A percentile compares a stretch with the other conserved stretches of the same genome.
phyloP scores from a whole-genome alignment of 2,797 vertebrate genomes.

The Chelon labrosus region DNA sequence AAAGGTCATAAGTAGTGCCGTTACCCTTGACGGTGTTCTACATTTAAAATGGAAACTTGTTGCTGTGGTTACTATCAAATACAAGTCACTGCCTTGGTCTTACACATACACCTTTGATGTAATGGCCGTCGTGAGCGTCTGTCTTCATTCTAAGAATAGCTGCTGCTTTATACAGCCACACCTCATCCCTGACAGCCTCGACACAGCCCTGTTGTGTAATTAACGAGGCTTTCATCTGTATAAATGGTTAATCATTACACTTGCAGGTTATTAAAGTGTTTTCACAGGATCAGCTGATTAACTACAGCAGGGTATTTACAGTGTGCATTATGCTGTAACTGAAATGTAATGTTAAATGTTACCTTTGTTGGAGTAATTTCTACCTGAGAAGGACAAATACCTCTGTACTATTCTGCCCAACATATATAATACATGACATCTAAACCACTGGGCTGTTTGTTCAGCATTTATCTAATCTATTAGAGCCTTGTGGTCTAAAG shows the following conservation, averaged over 20 bases:
- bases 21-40: not conserved
- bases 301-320: not conserved
- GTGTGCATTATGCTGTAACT: not conserved
- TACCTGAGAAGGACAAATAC: not conserved
- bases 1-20: no score
- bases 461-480: no score
- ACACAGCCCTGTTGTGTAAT: constrained; percentile 9
- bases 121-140: constrained; percentile 3
- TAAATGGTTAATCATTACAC: constrained; percentile 66
- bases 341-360: not conserved
- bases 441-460: no score
- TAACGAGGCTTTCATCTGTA: constrained; percentile 29
- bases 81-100: constrained; percentile 42
- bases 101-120: constrained; percentile 19
- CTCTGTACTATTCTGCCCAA: not conserved
- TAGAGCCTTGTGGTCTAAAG: no score
- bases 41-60: not conserved
- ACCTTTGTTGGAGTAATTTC: not conserved
- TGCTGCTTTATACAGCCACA: not conserved
- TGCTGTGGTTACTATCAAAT: constrained; percentile 27
- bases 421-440: no score
- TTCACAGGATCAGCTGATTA: constrained; percentile 25
- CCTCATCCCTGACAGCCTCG: not conserved
- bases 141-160: constrained; percentile 34
- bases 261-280: constrained; percentile 20